phyloP scores from a whole-genome alignment of 2,797 vertebrate genomes.

The Cercopithecus petaurista region DNA sequence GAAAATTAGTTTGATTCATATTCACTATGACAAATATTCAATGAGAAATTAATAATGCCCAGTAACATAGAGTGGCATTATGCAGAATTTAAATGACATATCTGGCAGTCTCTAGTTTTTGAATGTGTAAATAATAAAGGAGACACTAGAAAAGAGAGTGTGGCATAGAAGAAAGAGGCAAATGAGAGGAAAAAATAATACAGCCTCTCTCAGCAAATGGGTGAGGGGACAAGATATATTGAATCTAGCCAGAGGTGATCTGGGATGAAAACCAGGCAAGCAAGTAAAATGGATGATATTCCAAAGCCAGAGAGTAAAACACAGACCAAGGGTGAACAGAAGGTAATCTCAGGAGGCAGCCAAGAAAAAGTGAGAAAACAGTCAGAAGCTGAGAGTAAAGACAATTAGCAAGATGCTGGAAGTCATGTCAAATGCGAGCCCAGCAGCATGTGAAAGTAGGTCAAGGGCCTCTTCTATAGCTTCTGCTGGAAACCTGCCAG shows the following conservation, averaged over 20 bases:
- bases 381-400: slow-evolving; percentile 50
- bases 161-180: not conserved
- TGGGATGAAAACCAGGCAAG: not conserved
- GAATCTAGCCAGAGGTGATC: slow-evolving; percentile 7
- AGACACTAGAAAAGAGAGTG: not conserved
- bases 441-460: slow-evolving; percentile 34
- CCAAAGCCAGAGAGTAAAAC: not conserved
- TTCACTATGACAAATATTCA: slow-evolving; percentile 25
- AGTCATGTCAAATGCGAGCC: slow-evolving; percentile 17
- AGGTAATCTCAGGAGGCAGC: slow-evolving; percentile 48
- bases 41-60: not conserved
- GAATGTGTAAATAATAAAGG: not conserved
- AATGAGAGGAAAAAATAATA: not conserved
- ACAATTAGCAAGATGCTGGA: slow-evolving; percentile 55
- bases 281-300: not conserved
- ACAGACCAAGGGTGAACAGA: slow-evolving; percentile 51
- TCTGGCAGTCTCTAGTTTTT: not conserved
- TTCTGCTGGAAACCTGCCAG: not conserved
- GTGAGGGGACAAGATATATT: not conserved
- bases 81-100: not conserved
- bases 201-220: not conserved
- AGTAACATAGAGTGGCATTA: not conserved
- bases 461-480: not conserved
- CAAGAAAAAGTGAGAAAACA: slow-evolving; percentile 60
- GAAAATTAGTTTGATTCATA: slow-evolving; percentile 13